Evolutionary conservation across 2,797 vertebrate species (phyloP), one percentile per base, ranked within the genome.

Genomic region (Argyrosomus regius): DNA sequence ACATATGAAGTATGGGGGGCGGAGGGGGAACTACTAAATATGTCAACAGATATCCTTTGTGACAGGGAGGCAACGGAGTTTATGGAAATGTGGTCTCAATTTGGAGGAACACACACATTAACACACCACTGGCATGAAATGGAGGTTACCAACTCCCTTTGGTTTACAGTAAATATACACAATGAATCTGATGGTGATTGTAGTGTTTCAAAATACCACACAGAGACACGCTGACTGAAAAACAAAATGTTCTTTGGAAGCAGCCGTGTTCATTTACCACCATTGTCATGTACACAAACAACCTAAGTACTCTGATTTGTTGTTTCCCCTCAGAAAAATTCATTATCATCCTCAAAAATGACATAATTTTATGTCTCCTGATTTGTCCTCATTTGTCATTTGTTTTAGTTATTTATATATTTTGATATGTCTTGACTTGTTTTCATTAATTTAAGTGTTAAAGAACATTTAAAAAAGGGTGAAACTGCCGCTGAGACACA

Each of bases 141-240:
- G n/a, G 68, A 82, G 58, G 67, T 60, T 72, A 70, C 26, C n/a
- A 57, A 35, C 60, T 72, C 20, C 75, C 12, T 14, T 7, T 20
- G 54, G 67, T 75, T 81, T 75, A 78, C 66, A 63, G 53, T 76
- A 82, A 85, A 78, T 60, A 75, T 18, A 48, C 31, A 28, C 54
- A 39, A 11, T 60, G 52, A 57, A 46, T 43, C 69, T 2, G 24
- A 64, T 63, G 45, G 20, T 63, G 41, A 75, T 43, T 75, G 24
- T 31, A 53, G 65, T 1, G 31, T 81, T 72, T 75, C 20, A 22
- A 59, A 78, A 78, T 68, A 67, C 28, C 46, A 62, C 60, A 72
- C 50, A 45, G 1, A 62, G 54, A 62, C 45, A 62, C 2, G 12
- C 18, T 18, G 52, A 54, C 62, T 65, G 73, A 39, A 76, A 48